Base-by-base conservation (phyloP, 2,797 vertebrate genomes). In the Percopsis omiscomaycus region DNA sequence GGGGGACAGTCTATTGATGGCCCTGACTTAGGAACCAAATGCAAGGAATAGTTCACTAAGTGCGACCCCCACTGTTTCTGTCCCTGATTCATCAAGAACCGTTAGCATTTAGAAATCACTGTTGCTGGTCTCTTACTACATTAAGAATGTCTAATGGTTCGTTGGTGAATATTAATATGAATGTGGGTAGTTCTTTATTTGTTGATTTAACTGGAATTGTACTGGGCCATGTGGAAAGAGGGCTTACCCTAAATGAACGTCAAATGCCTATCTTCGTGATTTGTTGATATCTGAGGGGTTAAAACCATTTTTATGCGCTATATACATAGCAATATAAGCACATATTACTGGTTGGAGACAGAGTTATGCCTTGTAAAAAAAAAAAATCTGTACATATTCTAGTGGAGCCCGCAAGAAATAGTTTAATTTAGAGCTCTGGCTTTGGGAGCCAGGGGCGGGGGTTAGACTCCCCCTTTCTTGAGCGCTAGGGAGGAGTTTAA, bases 391-490 rank as follows among this genome's bases (percentile, higher is more conserved):
- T n/a, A n/a, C n/a, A n/a, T n/a, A n/a, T n/a, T n/a, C n/a, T n/a
- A n/a, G n/a, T n/a, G n/a, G n/a, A n/a, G n/a, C n/a, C n/a, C n/a
- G n/a, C 80, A 81, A 46, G 71, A 51, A 45, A 42, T 86, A 83
- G 82, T 86, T 79, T 73, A 84, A 4, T 14, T 49, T 16, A 88
- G 75, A 77, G 80, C 74, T 0, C 56, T 79, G 59, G 85, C 75
- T 84, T 86, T 85, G 86, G 84, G 86, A 69, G 79, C 4, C 55
- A 75, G 68, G 3, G 84, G 78, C 45, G 9, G 56, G 69, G 72
- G 83, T 88, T 84, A 53, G 3, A 88, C 0, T 81, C 84, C 74
- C 59, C 2, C 16, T 68, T 74, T 46, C 79, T 52, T 10, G 37
- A 14, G 69, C 83, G 3, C 1, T 56, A 83, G 80, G 73, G 13